These are phyloP conservation scores for Ormyrus nitidulus DNA, from an alignment of 2,888 invertebrate species.

Conservation along the genomic window DNA sequence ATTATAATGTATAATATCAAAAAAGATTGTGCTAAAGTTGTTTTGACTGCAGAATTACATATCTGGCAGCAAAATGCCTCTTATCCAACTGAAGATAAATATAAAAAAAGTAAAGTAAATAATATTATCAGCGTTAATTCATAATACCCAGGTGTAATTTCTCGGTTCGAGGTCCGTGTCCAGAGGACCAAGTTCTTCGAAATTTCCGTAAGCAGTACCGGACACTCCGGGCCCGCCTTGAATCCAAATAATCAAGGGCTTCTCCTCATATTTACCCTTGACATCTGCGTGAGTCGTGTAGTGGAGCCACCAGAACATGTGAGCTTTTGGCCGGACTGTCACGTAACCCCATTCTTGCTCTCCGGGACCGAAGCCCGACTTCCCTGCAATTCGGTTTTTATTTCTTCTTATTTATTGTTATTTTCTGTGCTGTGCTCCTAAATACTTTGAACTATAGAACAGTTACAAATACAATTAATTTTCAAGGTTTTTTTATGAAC, in stretches of 20 bases:
- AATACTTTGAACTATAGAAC: too few relatives aligned
- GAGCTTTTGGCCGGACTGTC: conserved; percentile 75
- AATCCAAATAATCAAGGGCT: conserved; percentile 77
- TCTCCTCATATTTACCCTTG: conserved; percentile 36
- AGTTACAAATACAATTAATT: too few relatives aligned
- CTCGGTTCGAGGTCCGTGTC: conserved; percentile 76
- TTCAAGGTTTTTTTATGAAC: too few relatives aligned
- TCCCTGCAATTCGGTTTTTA: conserved; percentile 11
- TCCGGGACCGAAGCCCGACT: conserved; percentile 78
- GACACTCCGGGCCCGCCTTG: conserved; percentile 79
- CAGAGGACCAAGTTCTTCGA: conserved; percentile 79
- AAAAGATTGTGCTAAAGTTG: not conserved
- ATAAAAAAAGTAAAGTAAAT: too few relatives aligned
- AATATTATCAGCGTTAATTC: not conserved
- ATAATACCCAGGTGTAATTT: conserved; percentile 80
- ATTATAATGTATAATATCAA: not conserved
- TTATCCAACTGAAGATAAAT: too few relatives aligned
- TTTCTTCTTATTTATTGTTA: too few relatives aligned
- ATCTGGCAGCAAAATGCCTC: too few relatives aligned
- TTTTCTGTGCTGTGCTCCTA: too few relatives aligned
- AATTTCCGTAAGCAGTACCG: conserved; percentile 79
- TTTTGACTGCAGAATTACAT: too few relatives aligned
- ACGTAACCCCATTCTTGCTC: conserved; percentile 78
- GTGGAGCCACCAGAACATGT: conserved; percentile 79
- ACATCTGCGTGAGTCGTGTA: conserved; percentile 73